Evolutionary conservation across 2,113 vertebrate species (phyloP), one percentile per base, ranked within the genome.

Genomic region (Marmota monax): DNA sequence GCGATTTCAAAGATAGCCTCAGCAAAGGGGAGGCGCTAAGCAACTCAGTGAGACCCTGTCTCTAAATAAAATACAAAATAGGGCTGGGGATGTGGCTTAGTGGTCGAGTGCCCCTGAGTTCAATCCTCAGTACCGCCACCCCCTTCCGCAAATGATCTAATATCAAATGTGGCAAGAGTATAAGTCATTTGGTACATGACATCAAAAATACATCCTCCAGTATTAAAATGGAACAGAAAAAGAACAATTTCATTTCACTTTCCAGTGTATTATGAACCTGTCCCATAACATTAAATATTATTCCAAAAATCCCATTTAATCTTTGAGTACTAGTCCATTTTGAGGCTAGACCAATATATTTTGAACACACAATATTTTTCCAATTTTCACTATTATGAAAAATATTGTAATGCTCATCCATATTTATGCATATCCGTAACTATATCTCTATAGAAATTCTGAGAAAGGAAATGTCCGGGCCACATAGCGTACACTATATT

Each of bases 281-380:
- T 53, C 42, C 25, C 39, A 61, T n/a, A 18, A 23, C 29, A 84
- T 56, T 56, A 69, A 74, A 6, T 79, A 27, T 58, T 73, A 32
- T 88, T 96, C 42, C 42, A 88, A 95, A 95, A 83, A 51, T 39
- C 1, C 34, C 74, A 53, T 78, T 90, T 95, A 85, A 83, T 65
- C 94, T 92, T 87, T 93, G 65, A 91, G 58, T 84, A 32, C 77
- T 79, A 89, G 53, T 84, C 48, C 12, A 61, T 82, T 94, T 87
- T 76, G 78, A 65, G 34, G 22, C 23, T 84, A 86, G 65, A 29
- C 10, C 27, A 58, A 53, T 72, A 58, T 90, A 63, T 39, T 83
- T 74, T 88, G 25, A 76, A 90, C 37, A 76, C 76, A 48, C 51
- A 18, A 4, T 11, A 34, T 83, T 63, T 65, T 72, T 69, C 63